Conservation (phyloP, 2,113 vertebrate species). For the Perca flavescens region DNA sequence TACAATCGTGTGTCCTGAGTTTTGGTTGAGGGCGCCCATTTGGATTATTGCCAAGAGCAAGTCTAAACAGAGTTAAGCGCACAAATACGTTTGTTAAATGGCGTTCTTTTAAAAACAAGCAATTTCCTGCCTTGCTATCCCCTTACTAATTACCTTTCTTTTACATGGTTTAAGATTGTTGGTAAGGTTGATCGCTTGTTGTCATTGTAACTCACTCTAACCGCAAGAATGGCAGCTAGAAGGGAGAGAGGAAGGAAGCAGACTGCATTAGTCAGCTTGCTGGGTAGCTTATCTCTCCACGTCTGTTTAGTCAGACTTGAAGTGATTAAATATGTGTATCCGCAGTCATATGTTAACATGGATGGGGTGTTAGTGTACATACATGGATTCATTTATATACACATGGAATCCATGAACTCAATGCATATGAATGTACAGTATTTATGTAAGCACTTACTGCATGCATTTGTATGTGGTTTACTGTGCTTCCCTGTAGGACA, state of each 20-base stretch:
- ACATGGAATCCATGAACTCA: not conserved
- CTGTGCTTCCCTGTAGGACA: constrained; percentile 79
- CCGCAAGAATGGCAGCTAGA: no score
- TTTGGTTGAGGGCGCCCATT: not conserved
- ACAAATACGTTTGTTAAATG: not conserved
- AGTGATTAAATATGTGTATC: not conserved
- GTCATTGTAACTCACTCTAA: not conserved
- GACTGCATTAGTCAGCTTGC: not conserved
- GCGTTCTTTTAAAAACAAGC: not conserved
- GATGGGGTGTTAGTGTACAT: not conserved
- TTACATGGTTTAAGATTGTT: not conserved
- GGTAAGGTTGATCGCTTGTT: not conserved
- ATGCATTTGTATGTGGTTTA: not conserved
- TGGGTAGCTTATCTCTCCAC: not conserved
- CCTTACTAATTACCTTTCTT: not conserved
- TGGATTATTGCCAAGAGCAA: not conserved
- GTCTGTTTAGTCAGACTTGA: not conserved
- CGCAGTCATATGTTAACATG: not conserved
- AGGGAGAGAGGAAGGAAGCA: not conserved
- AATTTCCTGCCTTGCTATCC: not conserved
- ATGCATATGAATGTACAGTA: not conserved
- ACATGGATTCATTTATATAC: not conserved
- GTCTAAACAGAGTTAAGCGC: not conserved
- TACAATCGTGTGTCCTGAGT: not conserved
- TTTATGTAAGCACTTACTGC: not conserved